phyloP scores from a whole-genome alignment of 2,888 invertebrate genomes.

The Drosophila suboccidentalis region DNA sequence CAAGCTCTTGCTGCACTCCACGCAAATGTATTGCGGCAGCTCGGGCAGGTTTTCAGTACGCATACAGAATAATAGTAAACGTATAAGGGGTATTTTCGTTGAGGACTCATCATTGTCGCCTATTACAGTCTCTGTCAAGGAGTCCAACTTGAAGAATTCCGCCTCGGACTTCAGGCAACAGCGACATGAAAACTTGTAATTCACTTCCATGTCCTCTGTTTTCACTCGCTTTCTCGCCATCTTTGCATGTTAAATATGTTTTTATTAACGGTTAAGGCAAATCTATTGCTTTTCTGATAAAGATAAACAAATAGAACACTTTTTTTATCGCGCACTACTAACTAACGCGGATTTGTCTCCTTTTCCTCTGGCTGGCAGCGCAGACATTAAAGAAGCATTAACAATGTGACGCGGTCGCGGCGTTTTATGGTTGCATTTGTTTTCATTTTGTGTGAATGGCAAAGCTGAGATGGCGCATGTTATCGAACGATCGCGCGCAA shows the following conservation, averaged over 20 bases:
- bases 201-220: constrained; percentile 40
- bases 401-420: constrained; percentile 48
- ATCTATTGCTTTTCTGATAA: constrained; percentile 12
- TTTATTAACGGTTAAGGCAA: not conserved
- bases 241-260: constrained; percentile 36
- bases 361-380: constrained; percentile 35
- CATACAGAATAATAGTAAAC: constrained; percentile 75
- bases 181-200: constrained; percentile 77
- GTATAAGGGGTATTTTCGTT: constrained; percentile 64
- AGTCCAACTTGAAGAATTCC: constrained; percentile 76
- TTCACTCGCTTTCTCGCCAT: constrained; percentile 58
- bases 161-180: constrained; percentile 80
- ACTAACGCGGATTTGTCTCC: constrained; percentile 32
- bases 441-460: constrained; percentile 36
- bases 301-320: constrained; percentile 21
- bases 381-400: constrained; percentile 49
- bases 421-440: constrained; percentile 26
- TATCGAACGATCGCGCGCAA: not conserved
- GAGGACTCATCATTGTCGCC: constrained; percentile 30
- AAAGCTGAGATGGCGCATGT: not conserved
- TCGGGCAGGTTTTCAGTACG: constrained; percentile 66
- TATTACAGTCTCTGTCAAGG: constrained; percentile 47
- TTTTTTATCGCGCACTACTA: constrained; percentile 29
- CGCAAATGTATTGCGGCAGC: constrained; percentile 75
- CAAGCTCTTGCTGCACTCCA: constrained; percentile 74